These are phyloP conservation scores for Cryptotis parvus DNA, from an alignment of 2,113 vertebrate genomes.

Conservation along the genomic window DNA sequence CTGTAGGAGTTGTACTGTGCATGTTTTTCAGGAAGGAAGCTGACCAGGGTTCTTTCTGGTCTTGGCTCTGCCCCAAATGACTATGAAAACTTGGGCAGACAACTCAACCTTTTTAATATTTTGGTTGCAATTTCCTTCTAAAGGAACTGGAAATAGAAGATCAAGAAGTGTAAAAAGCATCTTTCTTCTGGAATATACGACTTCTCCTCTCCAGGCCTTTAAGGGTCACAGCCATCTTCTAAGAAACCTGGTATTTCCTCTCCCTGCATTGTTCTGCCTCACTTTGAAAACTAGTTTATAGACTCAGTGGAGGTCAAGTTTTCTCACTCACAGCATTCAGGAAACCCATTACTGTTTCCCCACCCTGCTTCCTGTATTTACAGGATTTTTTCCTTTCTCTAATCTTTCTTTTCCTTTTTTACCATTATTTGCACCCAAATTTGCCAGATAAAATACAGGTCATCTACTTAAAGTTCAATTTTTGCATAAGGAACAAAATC, in stretches of 20 bases:
- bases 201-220: not conserved
- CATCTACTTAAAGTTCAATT: conserved; percentile 6
- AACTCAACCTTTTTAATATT: not conserved
- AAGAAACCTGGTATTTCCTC: not conserved
- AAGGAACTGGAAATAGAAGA: not conserved
- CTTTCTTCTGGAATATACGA: not conserved
- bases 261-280: not conserved
- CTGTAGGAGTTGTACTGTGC: not conserved
- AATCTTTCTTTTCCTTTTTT: not conserved
- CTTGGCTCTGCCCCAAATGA: conserved; percentile 5
- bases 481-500: conserved; percentile 3
- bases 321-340: not conserved
- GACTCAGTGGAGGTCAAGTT: not conserved
- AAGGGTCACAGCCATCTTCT: not conserved
- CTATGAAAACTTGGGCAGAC: not conserved
- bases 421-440: not conserved
- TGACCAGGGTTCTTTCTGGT: not conserved
- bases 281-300: not conserved
- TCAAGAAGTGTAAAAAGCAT: not conserved
- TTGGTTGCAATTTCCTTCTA: not conserved
- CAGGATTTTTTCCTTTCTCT: not conserved
- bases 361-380: not conserved
- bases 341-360: not conserved
- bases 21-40: not conserved
- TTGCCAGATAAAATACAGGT: not conserved